Evolutionary conservation across 1,140 invertebrate genomes (phyloP), one percentile per base, ranked within the genome.

Genomic region (Neodiprion fabricii): DNA sequence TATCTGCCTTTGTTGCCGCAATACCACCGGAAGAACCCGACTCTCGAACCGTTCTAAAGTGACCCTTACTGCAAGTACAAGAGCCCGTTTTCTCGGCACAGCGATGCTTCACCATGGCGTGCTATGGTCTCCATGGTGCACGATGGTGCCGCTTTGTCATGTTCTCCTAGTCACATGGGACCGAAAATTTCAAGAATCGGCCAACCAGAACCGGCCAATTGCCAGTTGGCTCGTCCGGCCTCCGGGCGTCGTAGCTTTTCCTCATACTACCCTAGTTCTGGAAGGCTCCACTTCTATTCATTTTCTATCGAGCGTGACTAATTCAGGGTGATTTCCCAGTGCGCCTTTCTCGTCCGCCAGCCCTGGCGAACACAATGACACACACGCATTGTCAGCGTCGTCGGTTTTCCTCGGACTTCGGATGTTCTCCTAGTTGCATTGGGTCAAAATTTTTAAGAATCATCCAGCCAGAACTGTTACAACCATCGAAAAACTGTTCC

Each of bases 91-190:
- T 4, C 28, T 40, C 28, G 28, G 28, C 28, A 40, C 28, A 40
- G 28, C 28, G 28, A 40, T 7, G 12, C 17, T 65, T 17, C 17
- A 14, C 17, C 61, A 65, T 65, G 61, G 12, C 17, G 61, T 65
- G 12, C 7, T 17, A 14, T 14, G 65, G 48, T 65, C 14, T n/a
- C 53, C 53, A 73, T 73, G 28, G 14, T 17, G 21, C 47, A 40
- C 65, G 14, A 53, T 40, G 48, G 47, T 66, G 50, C 50, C 69
- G 50, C 49, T 65, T 70, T 48, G 67, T 65, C 50, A 79, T 83
- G 75, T 2, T 78, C 75, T 78, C 83, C 83, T 79, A 79, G 77
- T 85, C 83, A 83, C 82, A 77, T 80, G 83, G 80, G 81, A 79
- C 80, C 75, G 74, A 77, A 79, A 72, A 74, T 75, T 75, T 28